Conservation (phyloP, 92 coral and sea anemone species). For the Pocillopora grandis region DNA sequence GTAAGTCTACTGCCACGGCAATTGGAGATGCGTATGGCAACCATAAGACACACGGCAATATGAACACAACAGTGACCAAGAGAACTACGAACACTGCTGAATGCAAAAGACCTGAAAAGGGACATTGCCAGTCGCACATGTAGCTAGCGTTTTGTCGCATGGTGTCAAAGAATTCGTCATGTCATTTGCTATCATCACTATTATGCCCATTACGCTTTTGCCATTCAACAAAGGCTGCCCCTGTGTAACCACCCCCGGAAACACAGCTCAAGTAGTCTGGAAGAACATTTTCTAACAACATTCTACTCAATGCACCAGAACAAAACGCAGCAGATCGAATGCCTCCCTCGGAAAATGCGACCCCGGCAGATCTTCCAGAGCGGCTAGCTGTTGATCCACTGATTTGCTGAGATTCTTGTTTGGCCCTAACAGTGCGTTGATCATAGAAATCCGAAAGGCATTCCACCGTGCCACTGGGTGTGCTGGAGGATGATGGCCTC, state of each 20-base stretch:
- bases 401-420: background rate
- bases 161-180: slow-evolving; percentile 7
- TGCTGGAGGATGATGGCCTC: too few relatives aligned
- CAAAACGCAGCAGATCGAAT: slow-evolving; percentile 84
- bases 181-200: background rate
- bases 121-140: slow-evolving; percentile 26
- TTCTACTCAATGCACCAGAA: slow-evolving; percentile 81
- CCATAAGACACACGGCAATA: slow-evolving; percentile 17
- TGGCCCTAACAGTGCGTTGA: too few relatives aligned
- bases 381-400: background rate
- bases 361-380: slow-evolving; percentile 39
- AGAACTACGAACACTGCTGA: background rate
- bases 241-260: slow-evolving; percentile 82
- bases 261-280: slow-evolving; percentile 77
- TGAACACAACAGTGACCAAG: background rate
- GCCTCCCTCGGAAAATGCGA: slow-evolving; percentile 89
- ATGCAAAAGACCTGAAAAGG: background rate
- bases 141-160: slow-evolving; percentile 33
- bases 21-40: slow-evolving; percentile 6
- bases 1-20: slow-evolving; percentile 18
- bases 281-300: slow-evolving; percentile 55
- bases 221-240: slow-evolving; percentile 75
- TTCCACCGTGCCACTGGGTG: too few relatives aligned
- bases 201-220: slow-evolving; percentile 14
- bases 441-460: too few relatives aligned